Base-by-base conservation (phyloP, 2,888 invertebrate species). In the Tribolium freemani region DNA sequence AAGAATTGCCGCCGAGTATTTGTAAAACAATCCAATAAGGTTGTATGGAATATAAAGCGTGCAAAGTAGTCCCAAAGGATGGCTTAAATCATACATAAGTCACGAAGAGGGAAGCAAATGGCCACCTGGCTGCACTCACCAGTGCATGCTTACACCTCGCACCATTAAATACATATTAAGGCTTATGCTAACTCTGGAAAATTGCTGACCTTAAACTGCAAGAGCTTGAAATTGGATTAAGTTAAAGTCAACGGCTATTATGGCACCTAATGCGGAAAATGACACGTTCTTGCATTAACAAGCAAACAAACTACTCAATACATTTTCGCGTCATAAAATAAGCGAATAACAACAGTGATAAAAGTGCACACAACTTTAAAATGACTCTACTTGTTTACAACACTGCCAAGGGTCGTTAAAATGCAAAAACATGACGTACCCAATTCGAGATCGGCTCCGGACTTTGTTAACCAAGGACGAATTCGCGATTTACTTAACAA, bases 1-100 rank as follows among this genome's bases (percentile, higher is more conserved):
- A 16, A 11, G 10, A 30, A 31, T 10, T 56, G 54, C 54, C 54
- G 10, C 44, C 45, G 16, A 53, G 44, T 64, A 53, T 64, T 64
- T 64, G 64, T 54, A 54, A 54, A 54, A 64, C 64, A 64, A 64
- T 64, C 64, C 64, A 53, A 54, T 63, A 63, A 20, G 63, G 38
- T 38, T 31, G 50, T 50, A 38, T 31, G 51, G 63, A 63, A 51
- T 63, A 50, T 64, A 64, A 64, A 64, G 38, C 54, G 64, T 64
- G 64, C 11, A 31, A 45, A 64, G 45, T 16, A 54, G 63, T 50
- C 64, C 54, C 26, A 3, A 4, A 20, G 54, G 64, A 64, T 45
- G 45, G 45, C 53, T 63, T 63, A 64, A 64, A 64, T 64, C 53
- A 64, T 53, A 53, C 53, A 64, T 26, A 64, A 64, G 64, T 64